A percentile compares a stretch with the other conserved stretches of the same genome.
These are phyloP conservation scores for Ptychodera flava DNA, from an alignment of 35 echinoderm and acorn worm species.

Conservation along the genomic window DNA sequence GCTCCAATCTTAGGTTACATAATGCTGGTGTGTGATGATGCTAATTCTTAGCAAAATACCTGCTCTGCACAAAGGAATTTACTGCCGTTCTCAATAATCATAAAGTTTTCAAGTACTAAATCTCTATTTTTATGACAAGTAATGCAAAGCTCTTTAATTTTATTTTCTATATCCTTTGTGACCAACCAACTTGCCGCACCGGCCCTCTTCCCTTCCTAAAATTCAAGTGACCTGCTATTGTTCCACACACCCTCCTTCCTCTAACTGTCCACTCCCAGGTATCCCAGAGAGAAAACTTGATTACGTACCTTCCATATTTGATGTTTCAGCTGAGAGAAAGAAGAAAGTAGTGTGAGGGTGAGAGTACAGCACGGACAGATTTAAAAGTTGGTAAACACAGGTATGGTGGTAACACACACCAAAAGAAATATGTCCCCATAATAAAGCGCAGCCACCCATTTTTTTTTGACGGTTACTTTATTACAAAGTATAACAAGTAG, in stretches of 20 bases:
- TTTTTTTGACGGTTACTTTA: background rate
- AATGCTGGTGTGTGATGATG: too few species aligned
- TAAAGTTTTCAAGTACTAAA: background rate
- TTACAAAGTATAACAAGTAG: background rate
- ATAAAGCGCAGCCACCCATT: background rate
- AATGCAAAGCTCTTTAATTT: background rate
- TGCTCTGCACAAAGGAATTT: background rate
- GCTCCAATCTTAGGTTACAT: too few species aligned
- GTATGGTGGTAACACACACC: background rate
- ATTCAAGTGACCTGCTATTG: too few species aligned
- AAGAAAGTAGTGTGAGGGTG: background rate
- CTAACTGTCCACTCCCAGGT: too few species aligned
- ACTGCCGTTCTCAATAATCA: background rate
- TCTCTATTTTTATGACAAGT: constrained; percentile 2
- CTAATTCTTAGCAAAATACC: background rate
- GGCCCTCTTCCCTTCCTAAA: too few species aligned
- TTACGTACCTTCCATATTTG: background rate
- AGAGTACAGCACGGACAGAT: background rate
- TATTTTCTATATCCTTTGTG: background rate
- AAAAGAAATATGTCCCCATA: background rate
- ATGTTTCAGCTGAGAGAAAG: background rate
- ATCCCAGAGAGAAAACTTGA: too few species aligned
- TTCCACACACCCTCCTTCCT: too few species aligned
- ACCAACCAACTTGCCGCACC: background rate
- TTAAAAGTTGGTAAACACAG: background rate